These are phyloP conservation scores for Fratercula arctica DNA, from an alignment of 2,797 vertebrate genomes.

Conservation along the genomic window DNA sequence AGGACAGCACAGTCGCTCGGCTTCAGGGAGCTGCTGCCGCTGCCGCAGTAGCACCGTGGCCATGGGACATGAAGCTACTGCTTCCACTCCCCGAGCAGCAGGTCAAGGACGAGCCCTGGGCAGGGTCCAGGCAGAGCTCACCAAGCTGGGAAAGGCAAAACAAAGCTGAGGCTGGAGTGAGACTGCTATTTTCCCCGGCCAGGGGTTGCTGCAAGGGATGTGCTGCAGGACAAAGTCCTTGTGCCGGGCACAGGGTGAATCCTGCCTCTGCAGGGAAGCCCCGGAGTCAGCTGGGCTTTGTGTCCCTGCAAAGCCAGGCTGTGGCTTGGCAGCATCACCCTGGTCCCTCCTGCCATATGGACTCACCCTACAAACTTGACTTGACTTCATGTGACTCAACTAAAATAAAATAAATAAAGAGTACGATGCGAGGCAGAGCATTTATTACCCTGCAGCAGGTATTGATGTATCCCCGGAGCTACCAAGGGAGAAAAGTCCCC, in stretches of 20 bases:
- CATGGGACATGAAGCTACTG: background rate
- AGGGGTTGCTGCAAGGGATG: background rate
- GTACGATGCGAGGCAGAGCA: background rate
- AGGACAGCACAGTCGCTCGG: background rate
- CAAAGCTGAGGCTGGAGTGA: background rate
- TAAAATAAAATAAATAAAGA: background rate
- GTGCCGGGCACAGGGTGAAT: accelerated
- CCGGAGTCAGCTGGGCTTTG: accelerated
- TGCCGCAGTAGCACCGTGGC: background rate
- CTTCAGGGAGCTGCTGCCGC: background rate
- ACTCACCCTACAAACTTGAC: background rate
- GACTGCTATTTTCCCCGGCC: accelerated
- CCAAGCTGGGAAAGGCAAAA: background rate
- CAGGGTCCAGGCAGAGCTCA: background rate
- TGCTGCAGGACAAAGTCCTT: background rate
- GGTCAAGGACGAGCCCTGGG: background rate
- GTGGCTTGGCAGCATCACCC: background rate
- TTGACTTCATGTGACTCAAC: background rate
- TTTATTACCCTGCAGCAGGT: background rate
- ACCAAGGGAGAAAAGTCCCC: background rate
- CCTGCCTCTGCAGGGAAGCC: background rate
- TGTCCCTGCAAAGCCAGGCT: background rate
- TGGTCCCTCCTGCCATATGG: accelerated
- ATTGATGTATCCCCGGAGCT: background rate
- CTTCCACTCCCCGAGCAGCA: accelerated